Evolutionary conservation across 1,140 invertebrate genomes (phyloP).

Genomic region (Muscidifurax raptorellus): DNA sequence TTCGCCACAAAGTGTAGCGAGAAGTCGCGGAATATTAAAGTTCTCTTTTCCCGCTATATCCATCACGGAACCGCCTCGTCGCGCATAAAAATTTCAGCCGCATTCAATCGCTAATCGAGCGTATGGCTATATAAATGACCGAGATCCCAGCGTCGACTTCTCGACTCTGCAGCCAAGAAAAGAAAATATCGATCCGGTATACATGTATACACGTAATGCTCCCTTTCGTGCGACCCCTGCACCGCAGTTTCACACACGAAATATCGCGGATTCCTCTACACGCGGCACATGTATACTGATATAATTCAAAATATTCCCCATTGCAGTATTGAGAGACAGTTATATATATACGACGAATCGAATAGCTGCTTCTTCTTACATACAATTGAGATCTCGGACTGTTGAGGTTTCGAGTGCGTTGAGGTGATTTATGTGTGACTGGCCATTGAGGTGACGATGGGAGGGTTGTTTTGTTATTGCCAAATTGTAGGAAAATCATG

Average conservation of each 20-base stretch:
- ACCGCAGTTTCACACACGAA: background rate
- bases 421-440: background rate
- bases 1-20: no score
- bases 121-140: conserved; percentile 10
- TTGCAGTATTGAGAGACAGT: background rate
- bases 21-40: no score
- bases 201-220: background rate
- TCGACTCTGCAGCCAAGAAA: background rate
- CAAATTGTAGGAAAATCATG: background rate
- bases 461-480: background rate
- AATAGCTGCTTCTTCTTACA: background rate
- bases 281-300: background rate
- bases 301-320: background rate
- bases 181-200: conserved; percentile 15
- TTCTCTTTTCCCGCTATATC: no score
- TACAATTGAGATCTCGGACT: background rate
- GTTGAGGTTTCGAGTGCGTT: background rate
- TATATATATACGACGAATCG: background rate
- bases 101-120: conserved; percentile 23
- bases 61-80: background rate
- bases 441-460: background rate
- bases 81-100: conserved; percentile 6
- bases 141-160: background rate
- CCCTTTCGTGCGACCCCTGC: background rate
- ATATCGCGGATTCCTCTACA: background rate